Conservation (phyloP, 2,888 invertebrate species). For the Koerneria pararmatus region DNA sequence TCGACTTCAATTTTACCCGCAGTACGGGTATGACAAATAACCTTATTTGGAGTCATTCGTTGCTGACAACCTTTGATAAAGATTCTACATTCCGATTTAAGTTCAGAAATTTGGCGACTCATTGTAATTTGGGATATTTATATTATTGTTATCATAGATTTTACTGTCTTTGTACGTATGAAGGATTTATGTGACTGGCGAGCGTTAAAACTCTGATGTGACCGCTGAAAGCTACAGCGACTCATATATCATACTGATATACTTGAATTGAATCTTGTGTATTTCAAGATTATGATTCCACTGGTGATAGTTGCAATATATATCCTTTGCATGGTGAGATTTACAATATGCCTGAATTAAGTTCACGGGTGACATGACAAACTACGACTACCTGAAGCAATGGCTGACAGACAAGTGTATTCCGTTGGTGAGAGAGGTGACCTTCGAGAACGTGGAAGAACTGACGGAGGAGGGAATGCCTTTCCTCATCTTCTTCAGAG, state of each 20-base stretch:
- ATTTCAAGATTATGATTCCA: too few species aligned
- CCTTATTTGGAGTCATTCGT: too few species aligned
- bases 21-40: too few species aligned
- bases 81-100: too few species aligned
- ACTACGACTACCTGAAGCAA: slow-evolving; percentile 72
- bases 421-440: slow-evolving; percentile 94
- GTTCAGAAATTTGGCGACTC: too few species aligned
- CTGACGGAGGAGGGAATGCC: slow-evolving; percentile 73
- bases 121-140: too few species aligned
- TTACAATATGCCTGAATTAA: slow-evolving; percentile 26
- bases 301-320: too few species aligned
- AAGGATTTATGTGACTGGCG: too few species aligned
- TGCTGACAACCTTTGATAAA: too few species aligned
- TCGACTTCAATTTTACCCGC: too few species aligned
- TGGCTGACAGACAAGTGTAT: slow-evolving; percentile 93
- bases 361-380: slow-evolving; percentile 53
- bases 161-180: too few species aligned
- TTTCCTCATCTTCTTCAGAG: slow-evolving; percentile 91
- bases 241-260: neutral
- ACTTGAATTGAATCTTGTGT: neutral
- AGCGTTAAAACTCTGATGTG: neutral
- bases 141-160: too few species aligned
- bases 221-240: neutral
- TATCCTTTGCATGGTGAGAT: neutral
- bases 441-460: slow-evolving; percentile 94